phyloP scores from a whole-genome alignment of 2,113 vertebrate genomes.

The Plotosus lineatus region DNA sequence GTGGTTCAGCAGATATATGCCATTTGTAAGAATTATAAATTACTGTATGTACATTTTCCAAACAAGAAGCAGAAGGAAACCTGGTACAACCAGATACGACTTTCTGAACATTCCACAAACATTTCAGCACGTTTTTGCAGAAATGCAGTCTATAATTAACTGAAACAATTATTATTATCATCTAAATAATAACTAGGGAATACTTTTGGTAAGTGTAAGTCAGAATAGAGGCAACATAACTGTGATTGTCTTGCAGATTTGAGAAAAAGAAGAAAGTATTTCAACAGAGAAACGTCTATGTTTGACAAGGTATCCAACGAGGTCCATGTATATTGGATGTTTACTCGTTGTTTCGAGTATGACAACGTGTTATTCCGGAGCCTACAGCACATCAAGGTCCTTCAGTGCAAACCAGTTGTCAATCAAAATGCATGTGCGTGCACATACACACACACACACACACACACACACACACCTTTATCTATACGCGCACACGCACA shows the following conservation, averaged over 20 bases:
- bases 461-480: background rate
- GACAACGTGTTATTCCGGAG: background rate
- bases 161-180: background rate
- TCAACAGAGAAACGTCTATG: background rate
- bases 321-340: background rate
- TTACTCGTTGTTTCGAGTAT: background rate
- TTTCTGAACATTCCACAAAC: background rate
- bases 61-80: background rate
- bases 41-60: background rate
- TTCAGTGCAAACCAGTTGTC: slow-evolving; percentile 29
- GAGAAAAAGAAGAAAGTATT: background rate
- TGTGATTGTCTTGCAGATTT: background rate
- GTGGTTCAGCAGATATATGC: background rate
- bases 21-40: background rate
- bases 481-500: background rate
- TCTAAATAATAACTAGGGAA: background rate
- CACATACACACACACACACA: background rate
- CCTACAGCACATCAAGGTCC: background rate
- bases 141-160: background rate
- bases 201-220: background rate
- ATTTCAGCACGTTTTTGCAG: background rate
- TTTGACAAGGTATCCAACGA: background rate
- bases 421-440: slow-evolving; percentile 14
- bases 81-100: too few relatives aligned
- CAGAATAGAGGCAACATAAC: background rate